A percentile compares a stretch with the other conserved stretches of the same genome.
phyloP scores from a whole-genome alignment of 2,797 vertebrate species.

The Argentina silus region DNA sequence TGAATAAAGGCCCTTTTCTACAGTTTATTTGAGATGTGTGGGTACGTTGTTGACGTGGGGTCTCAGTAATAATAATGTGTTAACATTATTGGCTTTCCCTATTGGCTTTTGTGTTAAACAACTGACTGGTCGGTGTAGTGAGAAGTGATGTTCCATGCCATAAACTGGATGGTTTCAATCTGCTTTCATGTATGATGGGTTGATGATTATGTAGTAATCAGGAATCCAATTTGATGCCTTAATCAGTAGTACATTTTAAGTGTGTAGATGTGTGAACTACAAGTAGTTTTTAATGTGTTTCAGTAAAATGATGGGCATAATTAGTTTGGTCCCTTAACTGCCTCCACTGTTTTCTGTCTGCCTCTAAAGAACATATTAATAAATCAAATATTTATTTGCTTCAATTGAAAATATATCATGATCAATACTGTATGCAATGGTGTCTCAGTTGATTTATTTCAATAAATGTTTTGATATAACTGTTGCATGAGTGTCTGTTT shows the following conservation, averaged over 20 bases:
- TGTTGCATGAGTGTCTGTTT: too few relatives aligned
- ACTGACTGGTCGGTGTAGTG: neutral
- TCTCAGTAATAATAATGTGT: neutral
- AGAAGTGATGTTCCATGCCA: neutral
- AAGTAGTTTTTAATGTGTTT: neutral
- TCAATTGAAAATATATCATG: neutral
- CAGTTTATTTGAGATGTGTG: conserved; percentile 22
- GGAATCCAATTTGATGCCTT: neutral
- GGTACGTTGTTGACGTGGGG: neutral
- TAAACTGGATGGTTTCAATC: neutral
- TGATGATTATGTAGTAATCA: neutral
- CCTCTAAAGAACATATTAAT: neutral
- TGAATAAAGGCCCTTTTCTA: conserved; percentile 73
- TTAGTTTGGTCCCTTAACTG: neutral
- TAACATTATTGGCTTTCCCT: neutral
- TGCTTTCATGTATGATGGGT: neutral
- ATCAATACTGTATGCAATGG: neutral
- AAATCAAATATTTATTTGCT: neutral
- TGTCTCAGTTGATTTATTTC: neutral
- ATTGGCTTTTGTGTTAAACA: neutral
- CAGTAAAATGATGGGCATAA: neutral
- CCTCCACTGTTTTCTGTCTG: neutral
- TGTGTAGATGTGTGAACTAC: neutral
- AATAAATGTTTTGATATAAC: neutral
- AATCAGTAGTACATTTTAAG: neutral